phyloP scores from a whole-genome alignment of 2,113 vertebrate genomes.

The Protomyctophum bolini region DNA sequence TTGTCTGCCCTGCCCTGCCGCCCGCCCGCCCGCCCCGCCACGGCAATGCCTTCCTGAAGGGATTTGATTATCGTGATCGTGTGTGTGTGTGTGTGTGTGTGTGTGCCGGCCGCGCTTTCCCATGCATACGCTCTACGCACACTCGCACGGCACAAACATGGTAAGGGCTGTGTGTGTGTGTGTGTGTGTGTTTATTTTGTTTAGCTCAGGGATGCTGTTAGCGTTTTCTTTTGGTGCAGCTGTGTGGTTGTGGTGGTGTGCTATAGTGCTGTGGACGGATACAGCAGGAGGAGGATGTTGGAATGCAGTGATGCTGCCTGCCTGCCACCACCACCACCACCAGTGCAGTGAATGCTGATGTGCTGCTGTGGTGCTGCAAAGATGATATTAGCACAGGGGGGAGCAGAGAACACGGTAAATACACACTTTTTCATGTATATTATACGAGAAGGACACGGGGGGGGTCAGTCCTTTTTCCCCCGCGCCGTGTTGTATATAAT shows the following conservation, averaged over 20 bases:
- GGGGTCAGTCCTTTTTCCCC: no score
- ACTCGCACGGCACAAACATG: constrained; percentile 75
- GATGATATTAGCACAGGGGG: constrained; percentile 52
- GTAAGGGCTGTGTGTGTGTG: constrained; percentile 52
- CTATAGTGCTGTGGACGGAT: constrained; percentile 37
- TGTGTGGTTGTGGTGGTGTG: no score
- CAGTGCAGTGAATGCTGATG: constrained; percentile 76
- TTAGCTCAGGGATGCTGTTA: constrained; percentile 52
- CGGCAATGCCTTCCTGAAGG: constrained; percentile 29
- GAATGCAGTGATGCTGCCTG: constrained; percentile 75
- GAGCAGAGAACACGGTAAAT: not conserved
- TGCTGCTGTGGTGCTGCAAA: constrained; percentile 69
- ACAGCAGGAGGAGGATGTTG: constrained; percentile 61
- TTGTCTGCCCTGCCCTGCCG: not conserved
- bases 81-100: no score
- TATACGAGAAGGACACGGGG: no score
- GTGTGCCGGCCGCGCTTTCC: constrained; percentile 70
- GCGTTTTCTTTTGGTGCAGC: constrained; percentile 60
- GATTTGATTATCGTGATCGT: constrained; percentile 69
- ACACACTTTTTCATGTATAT: not conserved
- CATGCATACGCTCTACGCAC: constrained; percentile 75
- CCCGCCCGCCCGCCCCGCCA: no score
- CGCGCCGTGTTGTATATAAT: no score
- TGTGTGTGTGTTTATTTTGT: constrained; percentile 1
- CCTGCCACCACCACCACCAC: no score